Base-by-base conservation (phyloP, 37 sponge, comb jelly and placozoan genomes). In the Haliclona indistincta region DNA sequence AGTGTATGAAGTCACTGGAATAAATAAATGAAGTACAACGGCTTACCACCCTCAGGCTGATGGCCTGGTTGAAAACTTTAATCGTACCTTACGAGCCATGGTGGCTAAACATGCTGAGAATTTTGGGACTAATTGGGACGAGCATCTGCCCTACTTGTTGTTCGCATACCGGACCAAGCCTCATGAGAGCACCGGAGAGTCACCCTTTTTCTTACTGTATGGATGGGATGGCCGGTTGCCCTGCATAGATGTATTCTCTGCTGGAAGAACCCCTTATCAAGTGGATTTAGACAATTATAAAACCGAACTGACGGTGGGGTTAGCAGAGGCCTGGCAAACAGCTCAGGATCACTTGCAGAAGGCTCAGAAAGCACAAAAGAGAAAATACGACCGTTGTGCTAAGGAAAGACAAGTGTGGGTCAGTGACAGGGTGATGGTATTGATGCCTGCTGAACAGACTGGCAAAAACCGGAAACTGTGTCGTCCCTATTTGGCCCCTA, bases 221-320 rank as follows among this genome's bases (percentile, higher is more conserved):
- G 73, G 58, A 3, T 32, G 73, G 19, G 73, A 72, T 54, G 36
- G 56, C 20, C 11, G 47, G 36, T 22, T 54, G 51, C 73, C 41
- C 10, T 3, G 19, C 19, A 56, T 10, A 3, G 10, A 5, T 11
- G 10, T 56, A 17, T n/a, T 72, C 8, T 5, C n/a, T 44, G 4
- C 8, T 10, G 20, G 10, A 23, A 44, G 10, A 7, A 10, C 28
- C 10, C 55, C 56, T 54, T 51, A 54, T 54, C 6, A 28, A 8
- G 73, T 72, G 36, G 73, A 72, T 72, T 2, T 52, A 5, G 73
- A 72, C 25, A 56, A 72, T 54, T 72, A 72, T 38, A 72, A 72
- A 32, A 25, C 37, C 29, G 73, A 72, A 6, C 36, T 72, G 58
- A 54, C 53, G 34, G 13, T 36, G 11, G 51, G 73, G 4, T 23